phyloP scores from a whole-genome alignment of 2,113 vertebrate species.

The Nibea coibor region DNA sequence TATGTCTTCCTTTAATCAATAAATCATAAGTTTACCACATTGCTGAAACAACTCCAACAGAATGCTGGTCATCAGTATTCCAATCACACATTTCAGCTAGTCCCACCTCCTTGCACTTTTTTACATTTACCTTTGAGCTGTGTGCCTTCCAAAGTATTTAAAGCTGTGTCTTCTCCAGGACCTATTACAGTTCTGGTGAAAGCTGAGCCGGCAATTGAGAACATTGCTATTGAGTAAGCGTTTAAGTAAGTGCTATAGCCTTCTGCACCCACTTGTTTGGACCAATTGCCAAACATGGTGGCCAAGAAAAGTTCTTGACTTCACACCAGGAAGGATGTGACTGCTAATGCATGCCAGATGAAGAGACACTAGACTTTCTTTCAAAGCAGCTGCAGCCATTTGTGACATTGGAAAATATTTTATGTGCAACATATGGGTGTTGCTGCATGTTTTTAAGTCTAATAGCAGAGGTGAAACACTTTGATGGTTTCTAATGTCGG shows the following conservation, averaged over 20 bases:
- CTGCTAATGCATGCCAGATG: slow-evolving; percentile 76
- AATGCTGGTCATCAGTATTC: slow-evolving; percentile 14
- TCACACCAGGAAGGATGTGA: slow-evolving; percentile 72
- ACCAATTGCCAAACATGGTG: slow-evolving; percentile 55
- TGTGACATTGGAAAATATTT: slow-evolving; percentile 48
- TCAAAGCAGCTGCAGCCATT: slow-evolving; percentile 60
- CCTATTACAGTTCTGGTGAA: slow-evolving; percentile 53
- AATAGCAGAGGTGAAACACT: slow-evolving; percentile 21
- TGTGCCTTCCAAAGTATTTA: slow-evolving; percentile 44
- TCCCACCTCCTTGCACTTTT: slow-evolving; percentile 27
- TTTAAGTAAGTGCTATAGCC: slow-evolving; percentile 53
- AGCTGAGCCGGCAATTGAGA: slow-evolving; percentile 45
- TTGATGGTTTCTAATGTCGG: not conserved
- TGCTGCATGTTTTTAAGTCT: slow-evolving; percentile 11
- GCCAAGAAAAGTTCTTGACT: slow-evolving; percentile 57
- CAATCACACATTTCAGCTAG: slow-evolving; percentile 40
- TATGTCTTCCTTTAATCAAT: not conserved
- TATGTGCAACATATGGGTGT: slow-evolving; percentile 32
- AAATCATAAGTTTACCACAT: slow-evolving; percentile 1
- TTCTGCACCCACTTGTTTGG: slow-evolving; percentile 58
- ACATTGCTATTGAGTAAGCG: slow-evolving; percentile 35
- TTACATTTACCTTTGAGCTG: slow-evolving; percentile 46
- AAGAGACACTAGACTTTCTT: slow-evolving; percentile 43
- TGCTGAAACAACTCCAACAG: not conserved
- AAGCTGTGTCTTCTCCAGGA: slow-evolving; percentile 52